Evolutionary conservation across 2,888 invertebrate genomes (phyloP), one percentile per base, ranked within the genome.

Genomic region (Timandra comae): DNA sequence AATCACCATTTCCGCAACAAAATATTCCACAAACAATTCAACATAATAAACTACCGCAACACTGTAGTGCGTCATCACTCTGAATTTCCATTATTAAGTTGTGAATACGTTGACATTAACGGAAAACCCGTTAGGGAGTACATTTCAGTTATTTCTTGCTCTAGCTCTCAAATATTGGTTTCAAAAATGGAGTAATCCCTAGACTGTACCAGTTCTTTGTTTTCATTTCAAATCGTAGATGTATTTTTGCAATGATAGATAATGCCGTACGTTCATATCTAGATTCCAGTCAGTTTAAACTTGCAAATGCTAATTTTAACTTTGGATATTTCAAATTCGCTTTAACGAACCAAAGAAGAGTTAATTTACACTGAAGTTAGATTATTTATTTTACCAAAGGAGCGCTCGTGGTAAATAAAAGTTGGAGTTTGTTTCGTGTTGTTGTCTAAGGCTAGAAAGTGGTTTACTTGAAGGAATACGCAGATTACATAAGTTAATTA

Each of bases 161-260:
- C 38, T 30, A 36, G 43, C 41, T 46, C 38, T 45, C 47, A 40
- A 46, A 42, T 43, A 46, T 43, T 41, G 46, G 37, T 42, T 38
- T 35, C 38, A 35, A 43, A 46, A 46, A 41, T 34, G 34, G 38
- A 24, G 26, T 28, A 38, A 25, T 38, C 36, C 38, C 39, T 16
- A 28, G 35, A 33, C 29, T 19, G 27, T 30, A 30, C 25, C 11
- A 8, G 26, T 30, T 26, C 27, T 38, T 31, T 41, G 36, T 40
- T 36, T 30, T 33, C 27, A 21, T 38, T 38, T 37, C 19, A 12
- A 39, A 30, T 20, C 28, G 16, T 30, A 27, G 10, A 20, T 8
- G 30, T 29, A 26, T 33, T 34, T 45, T 34, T 30, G 38, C 29
- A 23, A 19, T 27, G 26, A 27, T 23, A 30, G 19, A 27, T 30